Evolutionary conservation across 2,113 vertebrate species (phyloP).

Genomic region (Embiotoca jacksoni): DNA sequence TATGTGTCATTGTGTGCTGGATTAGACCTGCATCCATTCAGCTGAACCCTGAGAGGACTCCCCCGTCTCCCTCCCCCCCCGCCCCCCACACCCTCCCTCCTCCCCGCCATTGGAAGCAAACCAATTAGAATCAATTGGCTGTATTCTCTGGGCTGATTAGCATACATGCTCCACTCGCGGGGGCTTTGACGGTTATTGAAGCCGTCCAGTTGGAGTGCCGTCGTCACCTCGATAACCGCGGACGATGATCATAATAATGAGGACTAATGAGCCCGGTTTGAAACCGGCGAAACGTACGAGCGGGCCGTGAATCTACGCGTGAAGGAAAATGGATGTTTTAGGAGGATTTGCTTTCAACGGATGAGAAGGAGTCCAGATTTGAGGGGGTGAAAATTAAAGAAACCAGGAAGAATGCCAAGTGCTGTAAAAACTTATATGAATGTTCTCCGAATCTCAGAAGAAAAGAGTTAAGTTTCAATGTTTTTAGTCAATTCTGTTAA

Average conservation of each 20-base stretch:
- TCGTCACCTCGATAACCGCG: constrained; percentile 52
- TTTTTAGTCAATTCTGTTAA: too few species aligned
- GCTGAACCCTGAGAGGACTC: constrained; percentile 59
- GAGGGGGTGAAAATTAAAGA: not conserved
- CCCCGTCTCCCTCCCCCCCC: constrained; percentile 55
- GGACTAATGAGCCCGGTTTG: constrained; percentile 64
- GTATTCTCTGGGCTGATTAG: constrained; percentile 78
- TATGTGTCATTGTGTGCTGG: constrained; percentile 72
- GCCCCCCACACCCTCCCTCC: constrained; percentile 30
- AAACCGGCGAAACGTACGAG: constrained; percentile 6
- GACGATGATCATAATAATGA: constrained; percentile 53
- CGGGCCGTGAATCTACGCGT: constrained; percentile 25
- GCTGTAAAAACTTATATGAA: not conserved
- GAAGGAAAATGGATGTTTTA: constrained; percentile 26
- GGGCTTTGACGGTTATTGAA: constrained; percentile 72
- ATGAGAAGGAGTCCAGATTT: not conserved
- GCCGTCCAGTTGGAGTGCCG: constrained; percentile 62
- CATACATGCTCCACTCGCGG: constrained; percentile 69
- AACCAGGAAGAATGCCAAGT: not conserved
- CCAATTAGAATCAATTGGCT: constrained; percentile 79
- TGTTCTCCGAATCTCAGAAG: not conserved
- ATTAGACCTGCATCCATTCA: constrained; percentile 74
- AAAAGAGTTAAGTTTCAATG: too few species aligned
- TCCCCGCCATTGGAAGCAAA: constrained; percentile 69
- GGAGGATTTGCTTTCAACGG: not conserved